Evolutionary conservation across 2,888 invertebrate species (phyloP).

Genomic region (Pachycephus smyrnensis): DNA sequence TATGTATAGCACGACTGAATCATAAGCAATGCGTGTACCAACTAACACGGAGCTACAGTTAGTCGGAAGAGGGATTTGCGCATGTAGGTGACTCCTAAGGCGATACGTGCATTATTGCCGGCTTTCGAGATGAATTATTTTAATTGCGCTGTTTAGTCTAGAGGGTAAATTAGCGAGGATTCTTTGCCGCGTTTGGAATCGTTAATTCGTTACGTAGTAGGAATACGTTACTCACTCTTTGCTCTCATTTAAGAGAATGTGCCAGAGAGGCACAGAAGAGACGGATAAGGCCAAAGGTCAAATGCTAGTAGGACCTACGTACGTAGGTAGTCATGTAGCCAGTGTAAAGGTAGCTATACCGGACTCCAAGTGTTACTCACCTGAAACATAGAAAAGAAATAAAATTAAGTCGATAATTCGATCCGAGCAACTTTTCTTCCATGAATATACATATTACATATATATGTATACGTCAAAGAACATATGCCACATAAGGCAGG

Average conservation of each 20-base stretch:
- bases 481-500: background rate
- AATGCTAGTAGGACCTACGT: background rate
- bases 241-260: background rate
- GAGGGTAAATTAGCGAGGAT: background rate
- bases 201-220: background rate
- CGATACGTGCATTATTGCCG: background rate
- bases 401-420: background rate
- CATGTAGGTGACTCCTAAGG: background rate
- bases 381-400: background rate
- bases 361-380: background rate
- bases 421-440: background rate
- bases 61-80: background rate
- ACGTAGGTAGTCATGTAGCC: background rate
- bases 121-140: constrained; percentile 44
- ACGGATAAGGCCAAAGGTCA: background rate
- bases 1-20: constrained; percentile 50
- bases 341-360: background rate
- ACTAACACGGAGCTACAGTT: background rate
- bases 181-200: background rate
- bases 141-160: constrained; percentile 47
- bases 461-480: background rate
- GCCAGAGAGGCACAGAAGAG: background rate
- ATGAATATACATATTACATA: background rate
- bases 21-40: constrained; percentile 31
- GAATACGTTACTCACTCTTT: background rate